Base-by-base conservation (phyloP, 2,888 invertebrate genomes). In the Lobophora halterata region DNA sequence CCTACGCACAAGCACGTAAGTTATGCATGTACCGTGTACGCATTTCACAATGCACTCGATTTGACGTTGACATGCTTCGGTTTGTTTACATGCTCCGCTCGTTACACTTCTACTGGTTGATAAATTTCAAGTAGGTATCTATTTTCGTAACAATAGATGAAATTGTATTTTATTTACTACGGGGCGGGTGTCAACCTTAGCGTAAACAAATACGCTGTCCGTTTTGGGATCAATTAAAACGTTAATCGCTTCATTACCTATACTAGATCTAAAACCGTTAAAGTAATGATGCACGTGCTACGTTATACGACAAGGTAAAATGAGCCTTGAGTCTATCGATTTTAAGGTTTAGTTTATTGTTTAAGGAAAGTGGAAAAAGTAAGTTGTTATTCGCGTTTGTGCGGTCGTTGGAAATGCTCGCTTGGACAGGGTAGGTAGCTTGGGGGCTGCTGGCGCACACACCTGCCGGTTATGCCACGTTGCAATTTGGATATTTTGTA, bases 21-120 rank as follows among this genome's bases (percentile, higher is more conserved):
- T 82, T 79, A 78, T 81, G 79, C 81, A 80, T 65, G 59, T 70
- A 68, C 75, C 71, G 69, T 64, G 60, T 66, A 65, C 61, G 72
- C 70, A 71, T 74, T 72, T 70, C 70, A 71, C 73, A 68, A 69
- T 73, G 66, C 69, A 62, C 63, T 58, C 61, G 63, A 69, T 65
- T 66, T 65, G 65, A 71, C 61, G 60, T n/a, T n/a, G n/a, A n/a
- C 70, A 65, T 71, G 59, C 60, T 58, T 63, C 65, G 62, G 67
- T 75, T 75, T 75, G 71, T 75, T 74, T 73, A 74, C 70, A 66
- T 62, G 57, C 58, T 47, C n/a, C n/a, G n/a, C n/a, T 56, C 43
- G 49, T 44, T 47, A 45, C 49, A 42, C 52, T 46, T n/a, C 43
- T 35, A 24, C 31, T 28, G 50, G 27, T 40, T 20, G 25, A 23